Conservation (phyloP, 2,113 vertebrate genomes). For the Globicephala melas region DNA sequence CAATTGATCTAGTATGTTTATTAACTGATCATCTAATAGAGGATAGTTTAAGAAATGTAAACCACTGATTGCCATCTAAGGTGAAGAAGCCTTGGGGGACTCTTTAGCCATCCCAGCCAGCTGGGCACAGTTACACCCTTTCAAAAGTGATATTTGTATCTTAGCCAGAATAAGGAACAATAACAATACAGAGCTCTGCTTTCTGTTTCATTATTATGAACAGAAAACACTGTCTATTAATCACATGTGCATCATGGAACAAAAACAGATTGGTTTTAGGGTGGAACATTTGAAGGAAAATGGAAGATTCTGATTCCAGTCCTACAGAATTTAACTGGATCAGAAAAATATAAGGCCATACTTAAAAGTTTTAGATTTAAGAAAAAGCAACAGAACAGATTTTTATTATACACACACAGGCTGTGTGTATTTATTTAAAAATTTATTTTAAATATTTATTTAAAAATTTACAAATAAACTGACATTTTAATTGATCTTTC, state of each 20-base stretch:
- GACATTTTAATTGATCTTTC: background rate
- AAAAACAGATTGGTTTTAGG: background rate
- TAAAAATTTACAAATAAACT: slow-evolving; percentile 21
- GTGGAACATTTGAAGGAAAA: background rate
- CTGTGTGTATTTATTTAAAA: background rate
- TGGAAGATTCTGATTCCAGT: background rate
- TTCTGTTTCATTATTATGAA: slow-evolving; percentile 40
- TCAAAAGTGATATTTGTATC: background rate
- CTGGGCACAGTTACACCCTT: background rate
- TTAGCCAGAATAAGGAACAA: background rate
- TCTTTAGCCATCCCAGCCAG: background rate
- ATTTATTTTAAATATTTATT: background rate
- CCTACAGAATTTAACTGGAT: background rate
- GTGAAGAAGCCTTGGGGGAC: background rate
- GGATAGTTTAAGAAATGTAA: background rate
- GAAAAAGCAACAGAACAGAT: background rate
- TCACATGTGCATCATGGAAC: background rate
- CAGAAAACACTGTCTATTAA: background rate
- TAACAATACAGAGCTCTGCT: background rate
- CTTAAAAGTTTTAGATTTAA: background rate
- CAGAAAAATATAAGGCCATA: background rate
- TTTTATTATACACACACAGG: background rate
- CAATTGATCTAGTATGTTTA: background rate
- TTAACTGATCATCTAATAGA: background rate
- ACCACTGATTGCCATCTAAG: background rate